A percentile compares a stretch with the other conserved stretches of the same genome.
Conservation (phyloP, 2,888 invertebrate genomes). For the Octodonta nipae region DNA sequence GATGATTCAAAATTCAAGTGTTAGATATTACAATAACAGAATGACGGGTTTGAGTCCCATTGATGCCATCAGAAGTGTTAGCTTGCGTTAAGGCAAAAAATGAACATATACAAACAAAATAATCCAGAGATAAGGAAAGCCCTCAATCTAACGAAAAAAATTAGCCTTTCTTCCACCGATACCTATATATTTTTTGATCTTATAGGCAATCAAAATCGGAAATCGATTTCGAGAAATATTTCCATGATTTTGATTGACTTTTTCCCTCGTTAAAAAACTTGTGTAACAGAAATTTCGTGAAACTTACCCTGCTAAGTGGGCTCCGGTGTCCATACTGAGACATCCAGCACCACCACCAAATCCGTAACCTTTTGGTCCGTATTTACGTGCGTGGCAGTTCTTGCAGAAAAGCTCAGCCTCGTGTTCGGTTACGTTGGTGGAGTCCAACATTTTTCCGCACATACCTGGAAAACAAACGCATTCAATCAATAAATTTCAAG, state of each 20-base stretch:
- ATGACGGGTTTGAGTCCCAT: too few relatives aligned
- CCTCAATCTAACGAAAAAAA: constrained; percentile 27
- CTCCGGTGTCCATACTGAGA: constrained; percentile 89
- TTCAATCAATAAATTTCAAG: not conserved
- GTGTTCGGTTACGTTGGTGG: constrained; percentile 95
- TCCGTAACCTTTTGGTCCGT: constrained; percentile 95
- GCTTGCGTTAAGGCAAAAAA: constrained; percentile 19
- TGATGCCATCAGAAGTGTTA: constrained; percentile 22
- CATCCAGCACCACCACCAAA: constrained; percentile 97
- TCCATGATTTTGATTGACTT: too few relatives aligned
- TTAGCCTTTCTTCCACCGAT: constrained; percentile 20
- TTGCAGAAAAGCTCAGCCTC: constrained; percentile 95
- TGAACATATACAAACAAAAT: constrained; percentile 7
- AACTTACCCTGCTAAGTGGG: constrained; percentile 77
- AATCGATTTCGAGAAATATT: too few relatives aligned
- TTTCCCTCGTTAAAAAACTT: too few relatives aligned
- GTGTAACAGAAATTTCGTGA: too few relatives aligned
- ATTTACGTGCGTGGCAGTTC: constrained; percentile 93
- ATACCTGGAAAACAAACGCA: constrained; percentile 48
- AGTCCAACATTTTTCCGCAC: constrained; percentile 95
- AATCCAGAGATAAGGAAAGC: constrained; percentile 34
- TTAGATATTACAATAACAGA: too few relatives aligned
- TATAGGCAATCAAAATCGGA: too few relatives aligned
- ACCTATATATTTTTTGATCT: constrained; percentile 12
- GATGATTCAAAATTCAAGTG: too few relatives aligned